Evolutionary conservation across 2,888 invertebrate genomes (phyloP).

Genomic region (Phania funesta): DNA sequence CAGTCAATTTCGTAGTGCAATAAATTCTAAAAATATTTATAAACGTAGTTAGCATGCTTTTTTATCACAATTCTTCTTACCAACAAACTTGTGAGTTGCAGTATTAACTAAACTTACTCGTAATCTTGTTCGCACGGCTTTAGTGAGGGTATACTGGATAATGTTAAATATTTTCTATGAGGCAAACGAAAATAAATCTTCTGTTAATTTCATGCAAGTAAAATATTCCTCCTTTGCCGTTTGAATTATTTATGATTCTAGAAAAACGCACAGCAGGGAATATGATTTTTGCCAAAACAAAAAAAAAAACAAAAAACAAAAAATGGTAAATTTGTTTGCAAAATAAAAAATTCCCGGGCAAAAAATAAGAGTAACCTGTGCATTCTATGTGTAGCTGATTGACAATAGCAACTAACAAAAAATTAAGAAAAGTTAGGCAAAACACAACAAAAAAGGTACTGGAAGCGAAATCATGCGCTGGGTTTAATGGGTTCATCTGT

Average conservation of each 20-base stretch:
- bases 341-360: conserved; percentile 34
- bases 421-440: background rate
- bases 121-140: too few species aligned
- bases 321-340: conserved; percentile 49
- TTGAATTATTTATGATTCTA: conserved; percentile 77
- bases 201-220: conserved; percentile 35
- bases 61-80: too few species aligned
- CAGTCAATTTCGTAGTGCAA: too few species aligned
- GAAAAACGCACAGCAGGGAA: conserved; percentile 69
- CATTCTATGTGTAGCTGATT: conserved; percentile 51
- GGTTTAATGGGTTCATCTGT: conserved; percentile 64
- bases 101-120: too few species aligned
- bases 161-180: conserved; percentile 43
- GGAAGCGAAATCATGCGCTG: conserved; percentile 25
- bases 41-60: too few species aligned
- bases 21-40: too few species aligned
- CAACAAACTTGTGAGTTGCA: too few species aligned
- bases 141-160: conserved; percentile 31
- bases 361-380: conserved; percentile 57
- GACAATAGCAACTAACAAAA: conserved; percentile 25
- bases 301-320: conserved; percentile 54
- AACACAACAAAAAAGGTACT: conserved; percentile 11
- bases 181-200: conserved; percentile 36
- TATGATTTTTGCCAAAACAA: conserved; percentile 71
- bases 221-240: conserved; percentile 70